Conservation (phyloP, 2,113 vertebrate species). For the Atherinomorus stipes region DNA sequence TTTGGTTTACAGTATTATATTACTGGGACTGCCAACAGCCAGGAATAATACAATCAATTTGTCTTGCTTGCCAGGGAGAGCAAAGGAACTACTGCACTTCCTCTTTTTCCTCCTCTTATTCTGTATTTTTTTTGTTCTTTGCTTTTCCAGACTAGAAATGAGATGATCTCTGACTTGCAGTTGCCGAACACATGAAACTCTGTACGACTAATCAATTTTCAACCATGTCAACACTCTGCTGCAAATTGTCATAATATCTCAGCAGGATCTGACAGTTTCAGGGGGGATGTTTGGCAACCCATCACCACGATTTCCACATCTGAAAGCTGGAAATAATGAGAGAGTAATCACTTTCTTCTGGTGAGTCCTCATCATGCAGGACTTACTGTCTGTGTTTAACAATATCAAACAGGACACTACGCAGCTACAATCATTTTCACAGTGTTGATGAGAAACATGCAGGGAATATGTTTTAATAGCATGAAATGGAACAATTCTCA, state of each 20-base stretch:
- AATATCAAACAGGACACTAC: conserved; percentile 16
- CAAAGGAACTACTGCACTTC: not conserved
- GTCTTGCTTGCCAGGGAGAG: conserved; percentile 81
- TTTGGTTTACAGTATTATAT: conserved; percentile 69
- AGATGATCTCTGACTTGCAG: conserved; percentile 22
- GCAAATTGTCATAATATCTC: conserved; percentile 43
- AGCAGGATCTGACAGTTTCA: conserved; percentile 36
- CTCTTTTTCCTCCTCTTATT: conserved; percentile 1
- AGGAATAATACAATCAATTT: conserved; percentile 82
- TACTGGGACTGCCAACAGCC: conserved; percentile 61
- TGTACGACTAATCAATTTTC: conserved; percentile 59
- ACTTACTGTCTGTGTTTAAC: conserved; percentile 38
- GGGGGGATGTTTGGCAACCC: conserved; percentile 35
- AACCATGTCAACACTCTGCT: conserved; percentile 43
- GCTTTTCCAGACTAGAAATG: conserved; percentile 27
- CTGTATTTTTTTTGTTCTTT: conserved; percentile 1
- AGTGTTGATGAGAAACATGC: conserved; percentile 19
- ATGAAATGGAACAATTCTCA: conserved; percentile 27
- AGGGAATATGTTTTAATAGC: conserved; percentile 27
- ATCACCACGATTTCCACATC: conserved; percentile 22
- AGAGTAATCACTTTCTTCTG: conserved; percentile 50
- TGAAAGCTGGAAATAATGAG: conserved; percentile 38
- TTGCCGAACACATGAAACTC: conserved; percentile 34
- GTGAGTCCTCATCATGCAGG: conserved; percentile 19
- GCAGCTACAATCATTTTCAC: conserved; percentile 23